Percentiles rank a stretch among this genome's conserved stretches.
phyloP scores from a whole-genome alignment of 2,113 vertebrate genomes.

The Myrmophylax atrothorax region DNA sequence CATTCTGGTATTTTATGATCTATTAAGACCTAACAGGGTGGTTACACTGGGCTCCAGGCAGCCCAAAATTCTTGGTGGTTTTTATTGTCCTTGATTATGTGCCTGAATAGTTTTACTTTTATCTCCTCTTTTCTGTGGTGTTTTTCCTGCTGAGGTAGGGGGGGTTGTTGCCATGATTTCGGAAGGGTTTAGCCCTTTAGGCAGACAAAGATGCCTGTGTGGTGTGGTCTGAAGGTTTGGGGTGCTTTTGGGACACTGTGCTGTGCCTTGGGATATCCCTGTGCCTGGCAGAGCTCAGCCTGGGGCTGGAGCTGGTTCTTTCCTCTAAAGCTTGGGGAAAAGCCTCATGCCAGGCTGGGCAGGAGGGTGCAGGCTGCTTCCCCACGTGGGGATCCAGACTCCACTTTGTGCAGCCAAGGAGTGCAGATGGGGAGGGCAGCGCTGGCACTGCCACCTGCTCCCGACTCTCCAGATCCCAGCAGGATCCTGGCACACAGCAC shows the following conservation, averaged over 20 bases:
- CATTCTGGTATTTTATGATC: not conserved
- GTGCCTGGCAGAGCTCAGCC: not conserved
- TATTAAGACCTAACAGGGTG: not conserved
- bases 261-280: not conserved
- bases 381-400: accelerated
- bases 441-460: accelerated
- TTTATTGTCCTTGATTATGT: not conserved
- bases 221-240: not conserved
- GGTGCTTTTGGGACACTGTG: accelerated
- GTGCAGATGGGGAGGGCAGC: not conserved
- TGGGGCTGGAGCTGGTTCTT: accelerated
- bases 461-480: not conserved
- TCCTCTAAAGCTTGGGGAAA: not conserved
- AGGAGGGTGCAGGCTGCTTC: not conserved
- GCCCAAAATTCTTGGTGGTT: not conserved
- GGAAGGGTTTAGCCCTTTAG: not conserved
- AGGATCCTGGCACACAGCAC: not conserved
- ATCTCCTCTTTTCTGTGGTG: accelerated
- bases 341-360: not conserved
- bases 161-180: accelerated
- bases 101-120: not conserved
- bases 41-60: not conserved
- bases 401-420: accelerated
- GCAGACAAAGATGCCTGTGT: not conserved
- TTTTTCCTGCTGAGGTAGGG: accelerated